Evolutionary conservation across 2,888 invertebrate genomes (phyloP).

Genomic region (Lottia scabra): DNA sequence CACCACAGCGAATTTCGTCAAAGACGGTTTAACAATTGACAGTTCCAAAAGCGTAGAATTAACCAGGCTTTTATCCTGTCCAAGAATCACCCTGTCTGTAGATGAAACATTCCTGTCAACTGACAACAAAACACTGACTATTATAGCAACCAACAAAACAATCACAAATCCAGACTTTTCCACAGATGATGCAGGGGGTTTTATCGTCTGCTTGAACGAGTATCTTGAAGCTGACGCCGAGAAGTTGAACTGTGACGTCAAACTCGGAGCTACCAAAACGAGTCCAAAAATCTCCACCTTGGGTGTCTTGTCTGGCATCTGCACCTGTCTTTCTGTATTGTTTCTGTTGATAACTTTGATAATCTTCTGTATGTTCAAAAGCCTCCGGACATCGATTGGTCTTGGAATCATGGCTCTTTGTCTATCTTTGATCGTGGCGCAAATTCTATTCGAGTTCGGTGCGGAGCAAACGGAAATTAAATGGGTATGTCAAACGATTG

Average conservation of each 20-base stretch:
- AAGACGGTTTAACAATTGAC: no score
- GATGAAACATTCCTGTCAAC: neutral
- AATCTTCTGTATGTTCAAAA: neutral
- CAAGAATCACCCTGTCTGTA: neutral
- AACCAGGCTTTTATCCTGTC: neutral
- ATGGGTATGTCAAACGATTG: neutral
- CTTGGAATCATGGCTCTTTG: neutral
- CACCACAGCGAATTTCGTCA: no score
- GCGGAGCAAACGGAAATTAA: neutral
- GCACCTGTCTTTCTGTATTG: neutral
- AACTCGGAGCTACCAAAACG: neutral
- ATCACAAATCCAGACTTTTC: neutral
- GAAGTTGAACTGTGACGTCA: neutral
- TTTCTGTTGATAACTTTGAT: neutral
- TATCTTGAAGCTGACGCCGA: neutral
- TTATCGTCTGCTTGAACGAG: neutral
- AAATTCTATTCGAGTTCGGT: slow-evolving; percentile 5
- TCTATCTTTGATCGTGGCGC: neutral
- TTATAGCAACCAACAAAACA: neutral
- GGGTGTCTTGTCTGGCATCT: neutral
- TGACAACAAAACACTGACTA: neutral
- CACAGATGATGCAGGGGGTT: neutral
- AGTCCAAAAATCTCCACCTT: neutral
- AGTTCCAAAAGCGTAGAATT: no score
- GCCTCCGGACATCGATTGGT: neutral